A percentile compares a stretch with the other conserved stretches of the same genome.
Evolutionary conservation across 2,888 invertebrate genomes (phyloP).

Genomic region (Macroteleia sp.): DNA sequence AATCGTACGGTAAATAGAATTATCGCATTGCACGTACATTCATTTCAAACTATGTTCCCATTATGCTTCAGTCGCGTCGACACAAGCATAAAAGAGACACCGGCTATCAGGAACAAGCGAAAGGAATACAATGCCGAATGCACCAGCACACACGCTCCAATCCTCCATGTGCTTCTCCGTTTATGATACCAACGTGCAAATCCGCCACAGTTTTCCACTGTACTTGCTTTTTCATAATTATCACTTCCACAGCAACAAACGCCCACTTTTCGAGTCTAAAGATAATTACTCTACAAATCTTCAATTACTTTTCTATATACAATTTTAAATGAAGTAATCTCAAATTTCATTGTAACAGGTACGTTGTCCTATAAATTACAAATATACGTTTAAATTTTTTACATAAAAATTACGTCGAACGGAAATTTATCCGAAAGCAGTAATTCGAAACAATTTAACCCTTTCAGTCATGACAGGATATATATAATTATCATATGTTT

Average conservation of each 20-base stretch:
- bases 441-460: too few relatives aligned
- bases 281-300: slow-evolving; percentile 84
- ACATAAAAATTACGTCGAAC: too few relatives aligned
- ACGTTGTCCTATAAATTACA: too few relatives aligned
- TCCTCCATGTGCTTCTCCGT: slow-evolving; percentile 44
- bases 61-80: slow-evolving; percentile 58
- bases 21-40: slow-evolving; percentile 78
- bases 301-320: too few relatives aligned
- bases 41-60: slow-evolving; percentile 65
- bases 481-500: too few relatives aligned
- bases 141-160: slow-evolving; percentile 9
- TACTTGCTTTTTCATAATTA: slow-evolving; percentile 51
- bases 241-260: slow-evolving; percentile 17
- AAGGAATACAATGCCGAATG: slow-evolving; percentile 29
- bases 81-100: slow-evolving; percentile 43
- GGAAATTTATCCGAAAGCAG: too few relatives aligned
- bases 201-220: slow-evolving; percentile 56
- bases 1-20: slow-evolving; percentile 83
- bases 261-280: slow-evolving; percentile 13
- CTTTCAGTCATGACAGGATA: too few relatives aligned
- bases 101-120: slow-evolving; percentile 24
- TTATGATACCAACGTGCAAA: slow-evolving; percentile 45
- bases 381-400: too few relatives aligned
- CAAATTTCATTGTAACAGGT: too few relatives aligned
- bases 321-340: too few relatives aligned